Base-by-base conservation (phyloP, 2,113 vertebrate genomes). In the Panurus biarmicus region DNA sequence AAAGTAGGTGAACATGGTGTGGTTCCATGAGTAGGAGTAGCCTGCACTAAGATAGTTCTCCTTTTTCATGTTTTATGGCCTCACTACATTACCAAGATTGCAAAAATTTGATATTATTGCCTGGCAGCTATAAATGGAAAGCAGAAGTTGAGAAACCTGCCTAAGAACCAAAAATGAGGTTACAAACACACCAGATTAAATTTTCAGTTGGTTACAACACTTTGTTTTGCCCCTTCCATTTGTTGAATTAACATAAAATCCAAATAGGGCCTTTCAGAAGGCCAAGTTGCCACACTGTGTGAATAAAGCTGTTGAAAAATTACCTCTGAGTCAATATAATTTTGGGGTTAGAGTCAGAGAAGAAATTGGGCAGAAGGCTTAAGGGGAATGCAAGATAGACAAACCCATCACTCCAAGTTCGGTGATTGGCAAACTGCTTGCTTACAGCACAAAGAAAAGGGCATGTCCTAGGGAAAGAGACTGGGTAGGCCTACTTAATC, bases 61-160 rank as follows among this genome's bases (percentile, higher is more conserved):
- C 26, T 92, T 82, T 81, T 82, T 70, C 35, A 16, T 51, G 42
- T 64, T 85, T 51, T 16, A 33, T 18, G 24, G 54, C 42, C 62
- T 91, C 19, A 33, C 58, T 75, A 57, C 4, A 0, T 33, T 62
- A 71, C 22, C 14, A 53, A 64, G 51, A 71, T 31, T 23, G 74
- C 17, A 66, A 87, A 89, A 53, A 50, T 2, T 9, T 82, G 4
- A 2, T 69, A 72, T 58, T 76, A 62, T 79, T 70, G 62, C 26
- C 26, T 85, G 51, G 31, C 1, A 11, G 20, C 26, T 87, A 73
- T 57, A 91, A 95, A 83, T 25, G 31, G 56, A 95, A 95, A 95
- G 85, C 62, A 89, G 87, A 95, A 93, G 81, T 83, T 87, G 60
- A 79, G 45, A 85, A 89, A 77, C 47, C 82, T 87, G 53, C 58